Base-by-base conservation (phyloP, 2,888 invertebrate genomes). In the Leucophenga maculata region DNA sequence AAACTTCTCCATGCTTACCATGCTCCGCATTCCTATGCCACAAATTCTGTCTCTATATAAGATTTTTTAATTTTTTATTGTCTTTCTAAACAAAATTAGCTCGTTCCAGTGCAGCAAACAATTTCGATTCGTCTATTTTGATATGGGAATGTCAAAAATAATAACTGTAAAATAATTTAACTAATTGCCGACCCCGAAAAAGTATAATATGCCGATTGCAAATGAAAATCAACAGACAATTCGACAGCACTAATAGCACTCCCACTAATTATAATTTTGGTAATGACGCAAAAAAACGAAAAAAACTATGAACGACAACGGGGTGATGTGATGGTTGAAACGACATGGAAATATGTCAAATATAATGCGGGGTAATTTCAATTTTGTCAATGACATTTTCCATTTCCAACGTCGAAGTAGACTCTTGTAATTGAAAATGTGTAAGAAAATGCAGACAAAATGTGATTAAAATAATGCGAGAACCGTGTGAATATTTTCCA, bases 211-310 rank as follows among this genome's bases (percentile, higher is more conserved):
- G 3, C 52, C 55, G 65, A 74, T 69, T 11, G 68, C 76, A 80
- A 81, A 59, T 77, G 75, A 77, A 75, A 26, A 26, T 4, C 26
- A 26, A 26, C 2, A 26, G 26, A 26, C 26, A 26, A 74, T 72
- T 79, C 68, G 70, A 76, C 69, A 62, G 8, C 78, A 78, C 82
- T 82, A 82, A 82, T 82, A 78, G 80, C 82, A 78, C 79, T 78
- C 69, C 78, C 77, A 72, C 79, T 79, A 82, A 82, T 82, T 80
- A 82, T 78, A 82, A 80, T 82, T 82, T 82, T 75, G 82, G 82
- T 82, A 82, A 82, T 82, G 82, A 82, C 79, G 75, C 71, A 60
- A 69, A 69, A 60, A 65, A 46, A 66, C 60, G 39, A 62, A 32
- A 67, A 55, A 54, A 67, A 57, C 26, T 26, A 20, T 46, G 46